Base-by-base conservation (phyloP, 2,797 vertebrate species). In the Clarias fuscus region DNA sequence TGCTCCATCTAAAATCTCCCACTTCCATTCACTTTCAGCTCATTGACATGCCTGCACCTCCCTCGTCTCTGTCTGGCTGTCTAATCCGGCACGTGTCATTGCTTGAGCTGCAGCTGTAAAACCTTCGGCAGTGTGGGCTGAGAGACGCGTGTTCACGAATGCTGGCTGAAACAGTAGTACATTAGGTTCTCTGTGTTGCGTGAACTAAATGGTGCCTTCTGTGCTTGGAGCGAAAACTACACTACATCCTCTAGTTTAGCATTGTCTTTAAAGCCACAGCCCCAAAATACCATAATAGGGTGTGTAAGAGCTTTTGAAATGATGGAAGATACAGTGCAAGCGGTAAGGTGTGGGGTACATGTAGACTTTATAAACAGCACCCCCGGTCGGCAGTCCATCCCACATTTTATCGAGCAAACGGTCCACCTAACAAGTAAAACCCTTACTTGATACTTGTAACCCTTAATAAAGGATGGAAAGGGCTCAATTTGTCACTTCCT, bases 21-120 rank as follows among this genome's bases (percentile, higher is more conserved):
- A 22, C 65, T 14, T 30, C 30, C 59, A 80, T 59, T 68, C 71
- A 48, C 48, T 48, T 48, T 48, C 48, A 48, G 48, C 48, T 48
- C 48, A 48, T 11, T 48, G 48, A 48, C 48, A 48, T 10, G 48
- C 48, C 48, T 10, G 10, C 48, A 8, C 48, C 40, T n/a, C 40
- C 2, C 71, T 73, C 40, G 53, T 20, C 53, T 59, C 22, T 53
- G 40, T 68, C 43, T 83, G 70, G 67, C 85, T 56, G 27, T 58
- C 80, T 78, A 83, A 83, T 77, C 37, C 56, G 1, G 64, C 5
- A 56, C 8, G 8, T 82, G 73, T 78, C 77, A 84, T 62, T 79
- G 65, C 73, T 33, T 71, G 73, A 79, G 73, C 37, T 37, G 64
- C 22, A 62, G 78, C 61, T 43, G 22, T 81, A 48, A 48, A 86